phyloP scores from a whole-genome alignment of 2,888 invertebrate genomes.

The Apeira syringaria region DNA sequence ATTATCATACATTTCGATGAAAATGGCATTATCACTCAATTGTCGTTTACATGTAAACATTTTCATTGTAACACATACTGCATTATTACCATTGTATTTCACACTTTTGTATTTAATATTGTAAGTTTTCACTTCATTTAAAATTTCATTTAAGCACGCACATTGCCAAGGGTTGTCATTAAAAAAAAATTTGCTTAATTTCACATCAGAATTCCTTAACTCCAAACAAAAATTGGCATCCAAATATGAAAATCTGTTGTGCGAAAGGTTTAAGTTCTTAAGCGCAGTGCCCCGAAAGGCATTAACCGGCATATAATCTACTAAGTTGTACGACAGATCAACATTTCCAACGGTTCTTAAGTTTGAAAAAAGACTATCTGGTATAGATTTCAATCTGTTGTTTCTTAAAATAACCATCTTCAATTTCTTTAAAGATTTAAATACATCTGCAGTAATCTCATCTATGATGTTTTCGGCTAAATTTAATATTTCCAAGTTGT shows the following conservation, averaged over 20 bases:
- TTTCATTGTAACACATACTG: conserved; percentile 58
- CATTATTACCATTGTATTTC: conserved; percentile 52
- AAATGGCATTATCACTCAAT: conserved; percentile 46
- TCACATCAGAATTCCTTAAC: conserved; percentile 55
- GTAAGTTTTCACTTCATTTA: conserved; percentile 57
- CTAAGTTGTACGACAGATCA: conserved; percentile 58
- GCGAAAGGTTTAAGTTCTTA: conserved; percentile 59
- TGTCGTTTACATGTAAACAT: conserved; percentile 58
- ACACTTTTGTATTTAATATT: conserved; percentile 51
- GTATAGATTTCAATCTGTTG: conserved; percentile 53
- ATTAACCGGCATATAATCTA: conserved; percentile 54
- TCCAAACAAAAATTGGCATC: conserved; percentile 64
- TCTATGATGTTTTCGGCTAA: conserved; percentile 56
- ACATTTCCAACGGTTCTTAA: conserved; percentile 49
- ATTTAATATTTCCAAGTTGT: conserved; percentile 54
- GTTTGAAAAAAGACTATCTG: conserved; percentile 53
- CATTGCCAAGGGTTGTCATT: conserved; percentile 76
- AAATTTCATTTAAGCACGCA: conserved; percentile 55
- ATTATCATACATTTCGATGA: conserved; percentile 44
- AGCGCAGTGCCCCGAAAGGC: conserved; percentile 55
- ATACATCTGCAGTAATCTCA: conserved; percentile 47
- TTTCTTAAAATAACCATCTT: conserved; percentile 51
- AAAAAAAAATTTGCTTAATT: conserved; percentile 57
- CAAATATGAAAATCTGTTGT: conserved; percentile 62
- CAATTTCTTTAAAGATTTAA: conserved; percentile 52